Evolutionary conservation across 35 echinoderm and acorn worm genomes (phyloP), one percentile per base, ranked within the genome.

Genomic region (Lytechinus pictus): DNA sequence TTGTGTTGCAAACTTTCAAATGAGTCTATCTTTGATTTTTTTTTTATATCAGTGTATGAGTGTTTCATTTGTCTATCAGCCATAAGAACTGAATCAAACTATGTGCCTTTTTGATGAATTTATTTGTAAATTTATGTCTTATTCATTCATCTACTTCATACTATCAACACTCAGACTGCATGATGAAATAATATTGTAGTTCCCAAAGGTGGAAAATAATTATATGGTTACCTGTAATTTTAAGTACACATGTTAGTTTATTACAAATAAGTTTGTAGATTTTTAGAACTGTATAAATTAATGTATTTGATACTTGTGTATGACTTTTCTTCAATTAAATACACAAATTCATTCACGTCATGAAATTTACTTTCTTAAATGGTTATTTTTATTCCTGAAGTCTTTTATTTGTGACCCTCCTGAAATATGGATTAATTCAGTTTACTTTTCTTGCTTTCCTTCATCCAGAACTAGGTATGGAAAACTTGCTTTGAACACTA

Each of bases 271-370:
- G 88, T 33, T 90, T 90, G 88, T 90, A 90, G 88, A 90, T 90
- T 52, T 90, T 89, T 90, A 90, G 88, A 90, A 44, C 33, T 90
- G 88, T 90, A 90, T 90, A 90, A 33, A 33, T 90, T 5, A 90
- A 90, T 90, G 88, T 90, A 52, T 90, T 90, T 90, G 29, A 90
- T 90, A 90, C 88, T 24, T 79, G 66, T 79, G 66, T 79, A 79
- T 19, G 14, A n/a, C 16, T 24, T 79, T 79, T 79, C 16, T n/a
- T 79, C 66, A 79, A 24, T 58, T 58, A 58, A 58, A 58, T 79
- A 79, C 66, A 79, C 66, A 79, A 24, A 79, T 79, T 79, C 66
- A 79, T 79, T 79, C 14, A 79, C 21, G 66, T n/a, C 66, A 79
- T 79, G 66, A 79, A 79, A 24, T 79, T 79, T 79, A 79, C 66